Percentiles rank a stretch among this genome's conserved stretches.
Conservation (phyloP, 2,888 invertebrate species). For the Lasioglossum villosulum region DNA sequence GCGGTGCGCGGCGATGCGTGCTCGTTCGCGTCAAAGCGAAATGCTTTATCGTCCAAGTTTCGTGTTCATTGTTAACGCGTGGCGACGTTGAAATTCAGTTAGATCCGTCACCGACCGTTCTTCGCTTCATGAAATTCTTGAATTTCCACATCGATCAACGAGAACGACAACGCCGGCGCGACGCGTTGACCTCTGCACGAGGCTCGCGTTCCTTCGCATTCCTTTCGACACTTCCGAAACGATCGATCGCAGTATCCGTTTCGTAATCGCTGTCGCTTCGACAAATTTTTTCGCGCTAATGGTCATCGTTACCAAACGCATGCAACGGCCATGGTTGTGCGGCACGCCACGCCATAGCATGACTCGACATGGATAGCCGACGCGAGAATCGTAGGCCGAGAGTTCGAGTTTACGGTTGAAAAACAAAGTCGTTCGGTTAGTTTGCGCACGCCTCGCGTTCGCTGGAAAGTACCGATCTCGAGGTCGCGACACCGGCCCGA, state of each 20-base stretch:
- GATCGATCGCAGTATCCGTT: background rate
- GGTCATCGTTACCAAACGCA: background rate
- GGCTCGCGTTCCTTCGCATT: slow-evolving; percentile 12
- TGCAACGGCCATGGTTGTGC: background rate
- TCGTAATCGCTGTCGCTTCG: slow-evolving; percentile 12
- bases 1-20: background rate
- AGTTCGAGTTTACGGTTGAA: background rate
- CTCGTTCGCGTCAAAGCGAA: background rate
- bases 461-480: slow-evolving; percentile 44
- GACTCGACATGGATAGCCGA: background rate
- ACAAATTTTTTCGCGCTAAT: background rate
- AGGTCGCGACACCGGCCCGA: slow-evolving; percentile 40
- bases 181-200: background rate
- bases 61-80: background rate
- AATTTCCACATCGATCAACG: slow-evolving; percentile 39
- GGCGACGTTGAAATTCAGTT: background rate
- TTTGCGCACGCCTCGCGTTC: background rate
- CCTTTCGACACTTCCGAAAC: background rate
- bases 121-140: background rate
- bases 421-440: background rate
- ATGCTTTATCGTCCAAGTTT: background rate
- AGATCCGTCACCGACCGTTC: background rate
- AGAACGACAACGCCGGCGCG: slow-evolving; percentile 13
- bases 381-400: background rate
- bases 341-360: background rate